Base-by-base conservation (phyloP, 2,797 vertebrate genomes). In the Silurus lanzhouensis region DNA sequence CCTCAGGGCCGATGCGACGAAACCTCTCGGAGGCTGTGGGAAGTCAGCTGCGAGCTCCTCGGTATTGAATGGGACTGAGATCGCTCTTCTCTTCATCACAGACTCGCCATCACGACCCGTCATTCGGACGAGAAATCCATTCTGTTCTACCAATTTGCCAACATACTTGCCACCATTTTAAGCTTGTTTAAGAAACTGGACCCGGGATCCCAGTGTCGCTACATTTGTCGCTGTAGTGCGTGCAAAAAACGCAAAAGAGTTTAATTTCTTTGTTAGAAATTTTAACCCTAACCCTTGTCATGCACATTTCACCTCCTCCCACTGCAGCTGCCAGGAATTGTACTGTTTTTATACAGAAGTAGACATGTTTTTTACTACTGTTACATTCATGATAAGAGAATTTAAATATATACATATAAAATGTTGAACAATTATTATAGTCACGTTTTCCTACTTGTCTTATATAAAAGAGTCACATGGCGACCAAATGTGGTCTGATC, bases 11-110 rank as follows among this genome's bases (percentile, higher is more conserved):
- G 96, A 64, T 97, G 96, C 15, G 95, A 96, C 44, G 96, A 96
- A 15, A 95, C 95, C 0, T 96, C 97, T 19, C 95, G 93, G 88
- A 94, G 95, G 87, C 95, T 98, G 57, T 99, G 97, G 97, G 95
- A 93, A 0, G 91, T 94, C 90, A 99, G 98, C 94, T 97, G 97
- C 55, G 95, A 98, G 87, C 96, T 96, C n/a, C 95, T 99, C 0
- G 96, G 94, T 20, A 96, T 98, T 84, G 94, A 96, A 88, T 94
- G 96, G 95, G 94, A 97, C 90, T 98, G 94, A 97, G 82, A 48
- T 22, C n/a, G 6, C 12, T 88, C 46, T 81, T 86, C 61, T 64
- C 46, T 82, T 15, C 38, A 68, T 52, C 85, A 19, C n/a, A 9
- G 13, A 74, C 6, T 48, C 22, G 71, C n/a, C 71, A 52, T 31